Base-by-base conservation (phyloP, 2,113 vertebrate genomes). In the Forbesichthys papilliferus region DNA sequence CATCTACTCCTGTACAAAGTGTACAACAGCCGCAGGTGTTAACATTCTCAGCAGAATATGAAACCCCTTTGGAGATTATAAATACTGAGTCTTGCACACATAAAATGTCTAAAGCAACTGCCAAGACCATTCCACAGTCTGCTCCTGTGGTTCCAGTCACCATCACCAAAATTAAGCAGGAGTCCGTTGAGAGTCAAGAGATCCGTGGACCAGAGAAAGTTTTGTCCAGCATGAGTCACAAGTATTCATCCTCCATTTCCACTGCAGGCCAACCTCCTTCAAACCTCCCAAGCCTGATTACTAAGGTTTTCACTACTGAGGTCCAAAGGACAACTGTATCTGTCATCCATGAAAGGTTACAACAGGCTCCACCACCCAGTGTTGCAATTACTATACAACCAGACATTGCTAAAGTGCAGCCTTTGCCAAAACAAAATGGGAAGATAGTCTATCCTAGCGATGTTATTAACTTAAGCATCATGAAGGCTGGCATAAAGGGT, bases 391-490 rank as follows among this genome's bases (percentile, higher is more conserved):
- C 90, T 48, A 77, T 94, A 66, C 91, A 94, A 66, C 88, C 90
- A 77, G 93, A 94, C 64, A 66, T 78, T 46, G 71, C 83, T 62
- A 81, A 90, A 81, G 90, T 91, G 18, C 92, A 92, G 71, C 72
- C 78, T 61, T 87, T 88, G 20, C 88, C 87, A 18, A 95, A 93
- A 90, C 93, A 95, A 78, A 95, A 93, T 82, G 94, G 90, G 70
- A 95, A 89, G 80, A 84, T 92, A 27, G 88, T 92, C 18, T 93
- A 93, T 75, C 85, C 91, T 69, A 89, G 92, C 2, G 94, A 97
- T 92, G 93, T 95, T 59, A 94, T 99, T 75, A 97, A 99, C 87
- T 92, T 99, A 61, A 93, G 96, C 20, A 97, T 95, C 53, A 87
- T 96, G 64, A 97, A 96, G 79, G 84, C 87, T 73, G 94, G 93